Conservation (phyloP, 64 coral and sea anemone species). For the Cladopsammia gracilis region DNA sequence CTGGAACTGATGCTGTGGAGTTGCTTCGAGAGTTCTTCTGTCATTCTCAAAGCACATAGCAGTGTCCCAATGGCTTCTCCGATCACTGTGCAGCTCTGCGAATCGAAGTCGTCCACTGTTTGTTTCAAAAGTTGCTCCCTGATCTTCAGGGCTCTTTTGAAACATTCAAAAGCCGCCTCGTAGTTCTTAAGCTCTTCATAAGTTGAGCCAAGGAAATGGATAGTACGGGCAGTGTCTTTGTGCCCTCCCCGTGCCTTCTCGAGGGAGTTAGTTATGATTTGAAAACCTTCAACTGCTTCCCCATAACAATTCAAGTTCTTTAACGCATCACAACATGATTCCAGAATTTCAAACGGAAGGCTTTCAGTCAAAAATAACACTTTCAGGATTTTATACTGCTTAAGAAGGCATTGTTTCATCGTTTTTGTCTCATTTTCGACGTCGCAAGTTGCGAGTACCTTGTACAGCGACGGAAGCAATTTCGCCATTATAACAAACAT, state of each 20-base stretch:
- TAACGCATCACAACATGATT: neutral
- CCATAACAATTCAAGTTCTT: neutral
- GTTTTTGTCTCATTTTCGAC: no score
- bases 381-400: neutral
- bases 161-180: neutral
- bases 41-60: no score
- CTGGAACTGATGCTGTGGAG: neutral
- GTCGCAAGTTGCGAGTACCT: neutral
- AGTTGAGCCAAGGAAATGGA: neutral
- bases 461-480: neutral
- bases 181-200: neutral
- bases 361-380: neutral
- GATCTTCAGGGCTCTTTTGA: neutral
- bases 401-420: neutral
- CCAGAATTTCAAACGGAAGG: neutral
- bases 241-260: neutral
- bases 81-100: neutral
- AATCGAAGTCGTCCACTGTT: neutral
- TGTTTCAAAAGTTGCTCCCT: neutral
- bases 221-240: no score
- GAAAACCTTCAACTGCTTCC: constrained; percentile 13
- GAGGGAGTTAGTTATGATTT: neutral
- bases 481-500: neutral
- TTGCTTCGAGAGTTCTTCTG: neutral
- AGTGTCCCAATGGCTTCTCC: no score